Conservation (phyloP, 1,140 invertebrate species). For the Probaryconus sp. region DNA sequence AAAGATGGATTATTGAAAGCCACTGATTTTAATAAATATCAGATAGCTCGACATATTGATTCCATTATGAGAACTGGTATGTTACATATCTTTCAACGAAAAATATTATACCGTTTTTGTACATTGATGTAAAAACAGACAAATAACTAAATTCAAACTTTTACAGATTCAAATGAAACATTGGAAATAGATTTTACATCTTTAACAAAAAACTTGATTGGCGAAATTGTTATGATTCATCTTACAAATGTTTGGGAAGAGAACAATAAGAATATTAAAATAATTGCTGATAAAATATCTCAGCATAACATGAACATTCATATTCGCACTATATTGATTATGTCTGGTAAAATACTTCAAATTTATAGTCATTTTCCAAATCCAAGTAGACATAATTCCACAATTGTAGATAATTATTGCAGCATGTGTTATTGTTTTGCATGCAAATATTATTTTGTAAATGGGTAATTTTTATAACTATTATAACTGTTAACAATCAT, state of each 20-base stretch:
- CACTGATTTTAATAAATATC: conserved; percentile 75
- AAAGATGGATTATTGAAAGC: conserved; percentile 70
- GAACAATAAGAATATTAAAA: conserved; percentile 58
- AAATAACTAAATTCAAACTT: conserved; percentile 9
- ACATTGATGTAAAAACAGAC: background rate
- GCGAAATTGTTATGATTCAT: conserved; percentile 72
- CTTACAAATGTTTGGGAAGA: conserved; percentile 71
- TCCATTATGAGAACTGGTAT: conserved; percentile 67
- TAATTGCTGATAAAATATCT: conserved; percentile 64
- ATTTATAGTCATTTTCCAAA: conserved; percentile 1
- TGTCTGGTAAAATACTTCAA: conserved; percentile 63
- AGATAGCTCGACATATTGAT: conserved; percentile 71
- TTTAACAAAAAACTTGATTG: conserved; percentile 64
- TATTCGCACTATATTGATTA: conserved; percentile 70
- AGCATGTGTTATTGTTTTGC: background rate
- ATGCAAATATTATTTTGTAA: background rate
- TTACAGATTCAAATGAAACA: conserved; percentile 67
- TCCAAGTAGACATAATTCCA: too few relatives aligned
- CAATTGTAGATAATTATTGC: too few relatives aligned
- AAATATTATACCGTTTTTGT: too few relatives aligned
- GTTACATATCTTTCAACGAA: too few relatives aligned
- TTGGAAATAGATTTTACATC: conserved; percentile 65
- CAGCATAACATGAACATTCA: conserved; percentile 59
- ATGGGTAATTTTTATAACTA: too few relatives aligned
- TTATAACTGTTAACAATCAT: too few relatives aligned